Evolutionary conservation across 2,113 vertebrate species (phyloP).

Genomic region (Caretta caretta): DNA sequence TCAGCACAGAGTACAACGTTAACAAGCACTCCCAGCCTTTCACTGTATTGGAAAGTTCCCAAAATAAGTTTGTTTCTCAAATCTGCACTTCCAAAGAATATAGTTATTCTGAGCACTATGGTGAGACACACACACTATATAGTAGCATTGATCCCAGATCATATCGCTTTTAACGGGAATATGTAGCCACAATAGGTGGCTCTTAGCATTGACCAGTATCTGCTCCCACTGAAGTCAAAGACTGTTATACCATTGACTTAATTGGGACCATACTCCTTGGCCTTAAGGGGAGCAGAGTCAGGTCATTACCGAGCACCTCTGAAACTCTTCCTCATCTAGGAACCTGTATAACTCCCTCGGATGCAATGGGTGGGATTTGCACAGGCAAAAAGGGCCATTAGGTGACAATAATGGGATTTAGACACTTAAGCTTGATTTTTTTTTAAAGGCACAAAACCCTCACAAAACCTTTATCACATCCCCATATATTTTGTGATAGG

Average conservation of each 20-base stretch:
- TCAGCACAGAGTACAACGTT: background rate
- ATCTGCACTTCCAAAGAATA: background rate
- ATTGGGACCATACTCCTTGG: background rate
- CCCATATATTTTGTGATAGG: background rate
- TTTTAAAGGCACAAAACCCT: too few relatives aligned
- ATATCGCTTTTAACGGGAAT: too few relatives aligned
- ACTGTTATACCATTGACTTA: background rate
- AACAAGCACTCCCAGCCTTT: background rate
- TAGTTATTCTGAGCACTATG: background rate
- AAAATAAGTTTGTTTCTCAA: background rate
- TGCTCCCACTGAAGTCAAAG: background rate
- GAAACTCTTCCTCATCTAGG: background rate
- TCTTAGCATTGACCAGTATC: background rate
- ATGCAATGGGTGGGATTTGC: background rate
- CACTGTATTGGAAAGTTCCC: background rate
- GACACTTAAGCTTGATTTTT: background rate
- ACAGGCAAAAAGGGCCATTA: background rate
- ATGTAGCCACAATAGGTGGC: background rate
- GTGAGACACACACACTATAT: too few relatives aligned
- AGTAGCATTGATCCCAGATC: too few relatives aligned
- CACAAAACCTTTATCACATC: background rate
- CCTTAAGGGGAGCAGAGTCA: background rate
- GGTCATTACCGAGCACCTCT: background rate
- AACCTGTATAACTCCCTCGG: background rate
- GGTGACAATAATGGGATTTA: background rate